phyloP scores from a whole-genome alignment of 2,113 vertebrate genomes.

The Odontesthes bonariensis region DNA sequence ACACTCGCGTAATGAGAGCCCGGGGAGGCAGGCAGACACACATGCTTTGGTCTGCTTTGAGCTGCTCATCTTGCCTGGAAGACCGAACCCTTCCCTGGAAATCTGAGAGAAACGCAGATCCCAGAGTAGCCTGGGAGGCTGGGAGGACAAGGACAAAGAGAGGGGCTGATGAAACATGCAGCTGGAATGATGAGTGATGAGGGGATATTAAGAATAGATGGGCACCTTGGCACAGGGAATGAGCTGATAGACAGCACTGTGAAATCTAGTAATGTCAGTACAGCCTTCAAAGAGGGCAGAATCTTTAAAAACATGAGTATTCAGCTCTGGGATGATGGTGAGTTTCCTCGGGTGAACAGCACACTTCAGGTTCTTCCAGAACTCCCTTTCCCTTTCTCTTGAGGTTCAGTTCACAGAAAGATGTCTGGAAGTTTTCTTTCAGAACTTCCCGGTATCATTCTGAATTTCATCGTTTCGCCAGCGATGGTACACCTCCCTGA shows the following conservation, averaged over 20 bases:
- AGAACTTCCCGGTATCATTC: no score
- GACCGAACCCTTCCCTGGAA: conserved; percentile 58
- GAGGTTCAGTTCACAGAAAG: no score
- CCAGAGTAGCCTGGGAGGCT: conserved; percentile 44
- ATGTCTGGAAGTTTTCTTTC: no score
- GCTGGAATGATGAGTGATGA: conserved; percentile 29
- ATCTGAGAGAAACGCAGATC: conserved; percentile 42
- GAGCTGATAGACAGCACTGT: conserved; percentile 16
- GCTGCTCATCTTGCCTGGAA: conserved; percentile 58
- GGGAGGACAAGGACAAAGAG: conserved; percentile 61
- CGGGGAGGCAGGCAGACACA: conserved; percentile 63
- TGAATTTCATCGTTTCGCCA: no score
- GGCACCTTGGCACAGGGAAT: conserved; percentile 14
- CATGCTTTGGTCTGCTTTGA: conserved; percentile 62
- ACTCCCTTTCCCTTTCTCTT: no score
- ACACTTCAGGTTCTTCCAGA: no score
- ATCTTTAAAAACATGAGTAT: no score
- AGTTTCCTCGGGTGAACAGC: no score
- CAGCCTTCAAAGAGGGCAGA: neutral
- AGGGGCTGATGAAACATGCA: conserved; percentile 4
- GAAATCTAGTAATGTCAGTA: neutral
- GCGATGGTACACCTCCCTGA: no score
- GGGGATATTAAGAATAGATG: conserved; percentile 33
- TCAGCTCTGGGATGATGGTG: neutral
- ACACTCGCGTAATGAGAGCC: conserved; percentile 76